phyloP scores from a whole-genome alignment of 1,140 invertebrate genomes.

The Potamilus streckersoni region DNA sequence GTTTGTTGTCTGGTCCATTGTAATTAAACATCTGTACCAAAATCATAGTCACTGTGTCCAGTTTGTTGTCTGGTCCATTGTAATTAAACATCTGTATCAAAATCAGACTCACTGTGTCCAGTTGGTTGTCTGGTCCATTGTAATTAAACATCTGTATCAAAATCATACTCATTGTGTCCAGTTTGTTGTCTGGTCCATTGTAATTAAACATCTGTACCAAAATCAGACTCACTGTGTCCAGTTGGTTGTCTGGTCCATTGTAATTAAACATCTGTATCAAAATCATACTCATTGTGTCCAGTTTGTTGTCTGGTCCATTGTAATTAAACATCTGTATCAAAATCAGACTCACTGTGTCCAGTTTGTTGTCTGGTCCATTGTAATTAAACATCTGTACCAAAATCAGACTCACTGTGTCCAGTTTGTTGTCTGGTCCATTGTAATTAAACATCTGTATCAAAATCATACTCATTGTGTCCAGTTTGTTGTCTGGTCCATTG shows the following conservation, averaged over 20 bases:
- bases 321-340: constrained; percentile 78
- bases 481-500: constrained; percentile 79
- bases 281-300: constrained; percentile 72
- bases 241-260: constrained; percentile 79
- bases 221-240: constrained; percentile 72
- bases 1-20: constrained; percentile 79
- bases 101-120: constrained; percentile 72
- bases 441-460: constrained; percentile 78
- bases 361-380: constrained; percentile 79
- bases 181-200: constrained; percentile 79
- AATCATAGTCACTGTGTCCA: constrained; percentile 72
- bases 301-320: constrained; percentile 79
- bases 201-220: constrained; percentile 78
- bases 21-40: constrained; percentile 78
- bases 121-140: constrained; percentile 79
- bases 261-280: constrained; percentile 78
- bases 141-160: constrained; percentile 78
- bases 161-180: constrained; percentile 72
- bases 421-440: constrained; percentile 79
- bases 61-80: constrained; percentile 79
- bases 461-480: constrained; percentile 72
- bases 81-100: constrained; percentile 78
- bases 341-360: constrained; percentile 72
- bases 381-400: constrained; percentile 78
- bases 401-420: constrained; percentile 72